Base-by-base conservation (phyloP, 2,797 vertebrate genomes). In the Centroberyx gerrardi region DNA sequence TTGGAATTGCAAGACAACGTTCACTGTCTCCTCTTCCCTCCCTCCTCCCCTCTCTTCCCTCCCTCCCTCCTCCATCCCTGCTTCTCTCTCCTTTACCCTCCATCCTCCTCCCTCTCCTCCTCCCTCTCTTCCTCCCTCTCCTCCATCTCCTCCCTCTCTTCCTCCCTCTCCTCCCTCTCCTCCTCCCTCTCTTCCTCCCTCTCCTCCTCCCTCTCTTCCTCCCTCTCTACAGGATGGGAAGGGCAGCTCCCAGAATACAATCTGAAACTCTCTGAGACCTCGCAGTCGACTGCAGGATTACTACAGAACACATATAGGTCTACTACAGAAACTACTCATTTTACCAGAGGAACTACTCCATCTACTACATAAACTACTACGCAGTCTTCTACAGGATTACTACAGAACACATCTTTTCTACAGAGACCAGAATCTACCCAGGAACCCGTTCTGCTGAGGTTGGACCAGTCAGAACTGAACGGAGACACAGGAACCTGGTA, bases 191-290 rank as follows among this genome's bases (percentile, higher is more conserved):
- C 83, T 72, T 84, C 83, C 87, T 84, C 84, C 49, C 12, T 8
- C 69, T 79, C 87, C 80, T 88, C 85, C 85, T 82, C 77, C 76
- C 73, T 10, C 68, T 75, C 53, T 86, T 85, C 86, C 81, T 83
- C 83, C 70, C 67, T 62, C 58, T 81, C 79, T 68, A 85, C 92
- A 92, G 92, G 92, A 93, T 93, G 92, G 92, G 91, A 88, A 89
- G 90, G 90, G 89, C 88, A 70, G 76, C 77, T 87, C 84, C 87
- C 88, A 90, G 81, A 90, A 86, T 72, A 71, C 80, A 56, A 17
- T 88, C 87, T 90, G 88, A 91, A 86, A 42, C 7, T 5, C 74
- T 81, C 72, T 31, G 75, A 88, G 87, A 85, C 76, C 84, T 59
- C 65, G 83, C 76, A 7, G 52, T 71, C 69, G 38, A 10, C 78